Evolutionary conservation across 1,140 invertebrate genomes (phyloP), one percentile per base, ranked within the genome.

Genomic region (Drosophila asahinai): DNA sequence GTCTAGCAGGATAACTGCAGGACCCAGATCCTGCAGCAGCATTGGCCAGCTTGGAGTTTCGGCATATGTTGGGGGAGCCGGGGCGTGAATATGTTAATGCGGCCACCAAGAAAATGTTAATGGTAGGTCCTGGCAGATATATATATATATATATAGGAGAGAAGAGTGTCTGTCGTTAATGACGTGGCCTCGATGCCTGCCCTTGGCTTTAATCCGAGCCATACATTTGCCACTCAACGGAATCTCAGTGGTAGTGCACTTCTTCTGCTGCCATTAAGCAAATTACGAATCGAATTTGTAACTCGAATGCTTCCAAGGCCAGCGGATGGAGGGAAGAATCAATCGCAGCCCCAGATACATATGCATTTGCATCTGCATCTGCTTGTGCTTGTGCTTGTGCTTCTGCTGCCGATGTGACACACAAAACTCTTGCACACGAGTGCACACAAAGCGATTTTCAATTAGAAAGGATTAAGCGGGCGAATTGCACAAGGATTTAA

Each of bases 391-490:
- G 19, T 55, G 33, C 33, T 33, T 38, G 12, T 54, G 49, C 65
- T 79, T 65, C 49, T 81, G 49, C 67, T 62, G 57, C 48, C 73
- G 48, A 64, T 81, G 76, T 67, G 62, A 81, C 81, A 80, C 62
- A 61, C 47, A 62, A 52, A 65, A 43, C 66, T 36, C 36, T 61
- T 60, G 43, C 42, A 57, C 36, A 73, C 83, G 82, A 87, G 19
- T 60, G 43, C 42, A 64, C 36, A 73, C 83, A 87, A 87, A 87
- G 80, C 84, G 84, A 87, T 87, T 89, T 87, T 81, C 84, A 87
- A 87, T 87, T 87, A 87, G 84, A 87, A 81, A 72, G 84, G 84
- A 87, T 87, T 89, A 87, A 84, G 80, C 77, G 66, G 77, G 65
- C 65, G 79, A 89, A 75, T 80, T 75, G 81, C 71, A 81, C 68